Evolutionary conservation across 2,797 vertebrate species (phyloP).

Genomic region (Saxicola maurus): DNA sequence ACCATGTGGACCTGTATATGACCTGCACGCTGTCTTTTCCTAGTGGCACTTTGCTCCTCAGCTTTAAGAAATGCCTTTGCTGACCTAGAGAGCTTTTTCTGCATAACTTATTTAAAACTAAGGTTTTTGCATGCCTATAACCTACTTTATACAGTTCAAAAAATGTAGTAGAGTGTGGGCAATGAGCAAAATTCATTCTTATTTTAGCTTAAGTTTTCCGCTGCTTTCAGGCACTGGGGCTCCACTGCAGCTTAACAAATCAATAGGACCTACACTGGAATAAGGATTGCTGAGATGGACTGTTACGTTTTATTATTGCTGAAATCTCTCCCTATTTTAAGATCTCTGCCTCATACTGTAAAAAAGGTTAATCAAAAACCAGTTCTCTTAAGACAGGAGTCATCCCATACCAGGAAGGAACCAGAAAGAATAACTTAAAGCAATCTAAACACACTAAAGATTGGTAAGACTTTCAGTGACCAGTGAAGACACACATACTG

Average conservation of each 20-base stretch:
- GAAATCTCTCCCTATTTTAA: background rate
- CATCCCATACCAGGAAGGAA: background rate
- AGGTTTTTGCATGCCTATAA: background rate
- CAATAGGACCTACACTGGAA: background rate
- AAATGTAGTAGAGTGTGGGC: background rate
- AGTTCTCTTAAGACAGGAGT: background rate
- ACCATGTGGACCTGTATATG: fast-evolving
- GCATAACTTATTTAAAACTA: background rate
- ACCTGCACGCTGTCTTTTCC: background rate
- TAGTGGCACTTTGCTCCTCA: background rate
- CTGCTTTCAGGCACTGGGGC: background rate
- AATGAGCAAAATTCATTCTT: background rate
- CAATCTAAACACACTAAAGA: background rate
- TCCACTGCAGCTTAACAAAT: background rate
- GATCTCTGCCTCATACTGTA: background rate
- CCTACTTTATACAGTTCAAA: background rate
- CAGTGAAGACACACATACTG: background rate
- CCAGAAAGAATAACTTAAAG: background rate
- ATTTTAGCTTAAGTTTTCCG: background rate
- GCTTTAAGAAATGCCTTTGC: background rate
- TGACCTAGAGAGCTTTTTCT: background rate
- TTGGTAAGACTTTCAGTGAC: background rate
- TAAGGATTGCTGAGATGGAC: background rate
- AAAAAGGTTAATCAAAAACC: background rate
- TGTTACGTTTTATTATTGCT: background rate